Evolutionary conservation across 2,888 invertebrate species (phyloP).

Genomic region (Chrysodeixis includens): DNA sequence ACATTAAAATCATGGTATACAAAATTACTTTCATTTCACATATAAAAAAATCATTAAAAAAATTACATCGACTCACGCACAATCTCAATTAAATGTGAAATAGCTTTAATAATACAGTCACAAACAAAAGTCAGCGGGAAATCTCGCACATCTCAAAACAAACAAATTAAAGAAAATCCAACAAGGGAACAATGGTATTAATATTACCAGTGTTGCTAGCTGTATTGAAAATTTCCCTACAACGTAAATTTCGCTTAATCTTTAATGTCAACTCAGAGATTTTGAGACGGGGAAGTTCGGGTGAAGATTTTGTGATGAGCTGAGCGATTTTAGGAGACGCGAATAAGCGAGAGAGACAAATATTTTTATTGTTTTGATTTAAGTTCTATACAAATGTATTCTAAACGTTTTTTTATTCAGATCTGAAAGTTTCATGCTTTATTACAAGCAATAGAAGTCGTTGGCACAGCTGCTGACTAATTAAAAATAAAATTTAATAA

Average conservation of each 20-base stretch:
- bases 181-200: constrained; percentile 40
- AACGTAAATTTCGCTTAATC: constrained; percentile 66
- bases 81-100: constrained; percentile 40
- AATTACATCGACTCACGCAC: not conserved
- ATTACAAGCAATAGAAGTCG: no score
- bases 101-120: constrained; percentile 42
- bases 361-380: no score
- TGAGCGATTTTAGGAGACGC: constrained; percentile 39
- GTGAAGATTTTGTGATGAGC: constrained; percentile 32
- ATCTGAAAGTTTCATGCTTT: no score
- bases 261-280: constrained; percentile 69
- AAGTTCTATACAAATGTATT: no score
- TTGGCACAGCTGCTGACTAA: no score
- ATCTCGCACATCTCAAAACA: constrained; percentile 44
- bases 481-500: no score
- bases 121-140: constrained; percentile 49
- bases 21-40: no score
- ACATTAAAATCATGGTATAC: no score
- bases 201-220: constrained; percentile 32
- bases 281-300: constrained; percentile 50
- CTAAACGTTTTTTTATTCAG: no score
- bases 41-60: no score
- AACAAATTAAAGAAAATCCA: constrained; percentile 68
- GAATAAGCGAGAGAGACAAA: no score
- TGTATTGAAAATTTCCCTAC: constrained; percentile 65